These are phyloP conservation scores for Grus americana DNA, from an alignment of 2,113 vertebrate species.

Conservation along the genomic window DNA sequence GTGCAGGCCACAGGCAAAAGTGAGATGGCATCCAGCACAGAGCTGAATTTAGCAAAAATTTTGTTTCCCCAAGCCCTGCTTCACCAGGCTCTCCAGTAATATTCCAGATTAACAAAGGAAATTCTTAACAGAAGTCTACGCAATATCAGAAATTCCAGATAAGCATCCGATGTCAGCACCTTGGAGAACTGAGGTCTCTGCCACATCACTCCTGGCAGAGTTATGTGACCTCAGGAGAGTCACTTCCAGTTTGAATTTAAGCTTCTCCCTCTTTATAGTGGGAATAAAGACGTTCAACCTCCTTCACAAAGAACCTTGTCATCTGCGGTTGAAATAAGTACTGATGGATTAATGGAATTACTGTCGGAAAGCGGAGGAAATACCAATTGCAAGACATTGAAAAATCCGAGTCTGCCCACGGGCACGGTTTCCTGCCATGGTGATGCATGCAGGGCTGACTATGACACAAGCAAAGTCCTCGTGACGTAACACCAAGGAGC, in stretches of 20 bases:
- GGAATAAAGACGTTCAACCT: not conserved
- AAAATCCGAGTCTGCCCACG: constrained; percentile 36
- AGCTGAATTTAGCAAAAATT: not conserved
- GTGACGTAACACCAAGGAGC: not conserved
- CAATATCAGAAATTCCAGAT: not conserved
- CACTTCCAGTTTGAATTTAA: not conserved
- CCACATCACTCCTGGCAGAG: not conserved
- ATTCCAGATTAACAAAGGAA: not conserved
- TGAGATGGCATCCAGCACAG: not conserved
- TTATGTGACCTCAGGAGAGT: not conserved
- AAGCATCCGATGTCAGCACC: not conserved
- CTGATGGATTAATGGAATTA: not conserved
- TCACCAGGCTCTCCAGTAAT: not conserved
- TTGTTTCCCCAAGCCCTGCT: not conserved
- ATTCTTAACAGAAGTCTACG: not conserved
- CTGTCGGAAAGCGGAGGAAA: not conserved
- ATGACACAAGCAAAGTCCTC: constrained; percentile 8
- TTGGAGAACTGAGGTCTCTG: not conserved
- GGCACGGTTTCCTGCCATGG: constrained; percentile 49
- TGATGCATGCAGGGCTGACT: constrained; percentile 35
- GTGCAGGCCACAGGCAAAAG: not conserved
- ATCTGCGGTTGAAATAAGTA: not conserved
- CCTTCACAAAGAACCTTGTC: not conserved
- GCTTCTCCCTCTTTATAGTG: not conserved
- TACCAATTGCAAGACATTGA: not conserved